phyloP scores from a whole-genome alignment of 1,140 invertebrate genomes.

The Aphaenogaster ashmeadi region DNA sequence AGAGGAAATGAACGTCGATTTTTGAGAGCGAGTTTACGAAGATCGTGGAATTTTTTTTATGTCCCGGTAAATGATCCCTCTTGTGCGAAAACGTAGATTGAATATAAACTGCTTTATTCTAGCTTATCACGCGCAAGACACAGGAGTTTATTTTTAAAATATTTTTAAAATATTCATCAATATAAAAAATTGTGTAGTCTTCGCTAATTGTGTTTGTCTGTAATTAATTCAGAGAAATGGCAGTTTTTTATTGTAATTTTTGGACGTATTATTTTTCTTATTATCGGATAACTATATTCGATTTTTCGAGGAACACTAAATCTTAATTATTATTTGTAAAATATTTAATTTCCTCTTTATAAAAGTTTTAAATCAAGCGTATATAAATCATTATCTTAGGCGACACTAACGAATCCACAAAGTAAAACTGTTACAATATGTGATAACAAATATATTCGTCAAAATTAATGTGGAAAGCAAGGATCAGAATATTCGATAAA shows the following conservation, averaged over 20 bases:
- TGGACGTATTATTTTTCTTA: too few species aligned
- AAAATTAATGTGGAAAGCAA: not conserved
- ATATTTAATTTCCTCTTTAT: too few species aligned
- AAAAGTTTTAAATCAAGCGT: too few species aligned
- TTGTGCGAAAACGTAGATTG: not conserved
- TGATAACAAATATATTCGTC: not conserved
- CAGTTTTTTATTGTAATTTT: too few species aligned
- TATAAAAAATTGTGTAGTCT: not conserved
- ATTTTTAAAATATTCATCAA: not conserved
- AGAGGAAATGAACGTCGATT: constrained; percentile 48
- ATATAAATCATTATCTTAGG: too few species aligned
- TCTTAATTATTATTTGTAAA: too few species aligned
- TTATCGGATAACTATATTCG: too few species aligned
- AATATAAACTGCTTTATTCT: not conserved
- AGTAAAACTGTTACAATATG: not conserved
- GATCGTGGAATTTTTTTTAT: constrained; percentile 12
- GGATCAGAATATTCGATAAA: not conserved
- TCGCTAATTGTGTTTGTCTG: not conserved
- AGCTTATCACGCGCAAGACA: not conserved
- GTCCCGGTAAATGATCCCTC: not conserved
- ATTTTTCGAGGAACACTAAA: too few species aligned
- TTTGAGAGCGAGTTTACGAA: constrained; percentile 23
- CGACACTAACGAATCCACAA: too few species aligned
- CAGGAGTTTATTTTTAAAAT: not conserved
- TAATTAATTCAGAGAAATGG: too few species aligned